phyloP scores from a whole-genome alignment of 2,113 vertebrate species.

The Peromyscus maniculatus region DNA sequence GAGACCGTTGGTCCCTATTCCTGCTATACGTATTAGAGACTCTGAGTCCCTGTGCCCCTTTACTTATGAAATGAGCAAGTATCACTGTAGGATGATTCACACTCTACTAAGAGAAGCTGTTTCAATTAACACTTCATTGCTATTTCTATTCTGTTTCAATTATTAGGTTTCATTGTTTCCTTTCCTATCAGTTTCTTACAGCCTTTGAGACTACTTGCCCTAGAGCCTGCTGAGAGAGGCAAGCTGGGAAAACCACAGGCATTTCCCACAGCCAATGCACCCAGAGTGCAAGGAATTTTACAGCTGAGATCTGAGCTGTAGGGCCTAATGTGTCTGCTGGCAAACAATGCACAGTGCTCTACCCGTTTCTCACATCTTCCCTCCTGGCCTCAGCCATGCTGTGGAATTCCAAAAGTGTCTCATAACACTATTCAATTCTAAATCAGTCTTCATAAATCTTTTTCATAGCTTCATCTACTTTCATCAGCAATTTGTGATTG shows the following conservation, averaged over 20 bases:
- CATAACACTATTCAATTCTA: conserved; percentile 77
- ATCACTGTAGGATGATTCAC: conserved; percentile 63
- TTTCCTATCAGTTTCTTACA: conserved; percentile 75
- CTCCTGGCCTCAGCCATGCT: conserved; percentile 66
- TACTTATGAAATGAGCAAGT: conserved; percentile 60
- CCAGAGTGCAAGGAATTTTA: conserved; percentile 59
- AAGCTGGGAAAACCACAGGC: conserved; percentile 69
- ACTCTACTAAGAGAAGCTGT: conserved; percentile 54
- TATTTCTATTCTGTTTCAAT: conserved; percentile 67
- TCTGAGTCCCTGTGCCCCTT: not conserved
- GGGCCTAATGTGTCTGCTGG: conserved; percentile 77
- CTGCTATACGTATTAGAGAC: not conserved
- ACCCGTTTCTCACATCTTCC: conserved; percentile 68
- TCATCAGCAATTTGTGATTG: conserved; percentile 75
- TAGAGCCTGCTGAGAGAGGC: conserved; percentile 67
- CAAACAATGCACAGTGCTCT: conserved; percentile 63
- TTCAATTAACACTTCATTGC: conserved; percentile 82
- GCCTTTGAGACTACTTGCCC: conserved; percentile 60
- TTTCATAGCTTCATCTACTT: conserved; percentile 74
- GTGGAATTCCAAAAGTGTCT: conserved; percentile 74
- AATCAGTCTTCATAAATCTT: conserved; percentile 76
- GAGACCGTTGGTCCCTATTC: not conserved
- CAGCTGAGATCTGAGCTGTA: conserved; percentile 53
- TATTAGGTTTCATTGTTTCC: conserved; percentile 69
- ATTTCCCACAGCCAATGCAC: conserved; percentile 62